Percentiles rank a stretch among this genome's conserved stretches.
These are phyloP conservation scores for Blera fallax DNA, from an alignment of 2,888 invertebrate genomes.

Conservation along the genomic window DNA sequence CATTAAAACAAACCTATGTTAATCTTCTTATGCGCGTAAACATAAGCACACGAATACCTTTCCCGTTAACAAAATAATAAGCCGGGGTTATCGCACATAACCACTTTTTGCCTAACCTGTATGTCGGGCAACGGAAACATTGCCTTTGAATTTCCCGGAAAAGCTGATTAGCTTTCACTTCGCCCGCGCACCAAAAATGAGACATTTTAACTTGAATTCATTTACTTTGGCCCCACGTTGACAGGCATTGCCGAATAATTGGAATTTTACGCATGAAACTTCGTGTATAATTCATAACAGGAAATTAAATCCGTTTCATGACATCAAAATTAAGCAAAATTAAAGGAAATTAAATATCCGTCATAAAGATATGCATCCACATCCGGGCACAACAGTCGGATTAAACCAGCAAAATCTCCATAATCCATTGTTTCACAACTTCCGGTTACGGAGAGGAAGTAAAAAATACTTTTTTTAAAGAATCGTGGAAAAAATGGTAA, in stretches of 20 bases:
- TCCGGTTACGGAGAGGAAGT: background rate
- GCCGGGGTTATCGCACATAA: background rate
- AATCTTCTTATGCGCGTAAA: background rate
- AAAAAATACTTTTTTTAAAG: background rate
- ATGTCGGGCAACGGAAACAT: background rate
- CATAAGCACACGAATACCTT: background rate
- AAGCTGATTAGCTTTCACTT: background rate
- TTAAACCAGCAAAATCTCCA: background rate
- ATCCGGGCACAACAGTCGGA: conserved; percentile 16
- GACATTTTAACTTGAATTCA: background rate
- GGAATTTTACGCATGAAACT: conserved; percentile 18
- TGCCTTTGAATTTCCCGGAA: background rate
- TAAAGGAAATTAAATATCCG: conserved; percentile 63
- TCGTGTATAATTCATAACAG: conserved; percentile 10
- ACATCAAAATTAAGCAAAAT: conserved; percentile 37
- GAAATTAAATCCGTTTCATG: conserved; percentile 45
- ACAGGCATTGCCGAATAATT: background rate
- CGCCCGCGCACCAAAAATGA: background rate
- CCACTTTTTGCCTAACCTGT: background rate
- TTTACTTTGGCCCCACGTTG: background rate
- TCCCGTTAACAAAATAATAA: background rate
- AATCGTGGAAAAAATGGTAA: background rate
- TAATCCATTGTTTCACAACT: conserved; percentile 21
- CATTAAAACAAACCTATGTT: no score
- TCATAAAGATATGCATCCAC: conserved; percentile 25